Evolutionary conservation across 2,113 vertebrate species (phyloP).

Genomic region (Xenopus borealis): DNA sequence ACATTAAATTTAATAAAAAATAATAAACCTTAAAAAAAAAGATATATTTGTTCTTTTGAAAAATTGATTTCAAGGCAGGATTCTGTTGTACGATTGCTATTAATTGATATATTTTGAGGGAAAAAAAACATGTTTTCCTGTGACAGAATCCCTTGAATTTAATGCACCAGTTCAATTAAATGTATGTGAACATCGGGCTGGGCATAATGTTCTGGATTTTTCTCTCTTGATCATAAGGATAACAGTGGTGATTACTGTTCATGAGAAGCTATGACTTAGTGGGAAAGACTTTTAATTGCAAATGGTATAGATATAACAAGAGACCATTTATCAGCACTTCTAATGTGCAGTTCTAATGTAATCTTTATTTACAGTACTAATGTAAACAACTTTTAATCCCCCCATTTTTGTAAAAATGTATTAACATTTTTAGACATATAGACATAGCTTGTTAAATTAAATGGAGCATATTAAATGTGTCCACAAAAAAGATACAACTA

Average conservation of each 20-base stretch:
- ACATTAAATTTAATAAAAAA: too few species aligned
- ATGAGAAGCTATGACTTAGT: constrained; percentile 41
- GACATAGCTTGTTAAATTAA: too few species aligned
- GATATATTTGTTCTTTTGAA: too few species aligned
- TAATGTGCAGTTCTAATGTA: constrained; percentile 20
- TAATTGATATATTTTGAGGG: too few species aligned
- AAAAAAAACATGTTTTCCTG: too few species aligned
- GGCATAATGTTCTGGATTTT: not conserved
- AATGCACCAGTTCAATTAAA: too few species aligned
- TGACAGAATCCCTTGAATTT: too few species aligned
- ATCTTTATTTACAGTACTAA: constrained; percentile 33
- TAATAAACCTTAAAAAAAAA: too few species aligned
- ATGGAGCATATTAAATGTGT: not conserved
- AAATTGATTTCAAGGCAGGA: too few species aligned
- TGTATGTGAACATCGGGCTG: too few species aligned
- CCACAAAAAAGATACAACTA: not conserved
- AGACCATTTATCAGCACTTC: constrained; percentile 27
- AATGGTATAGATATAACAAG: constrained; percentile 41
- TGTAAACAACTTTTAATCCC: constrained; percentile 12
- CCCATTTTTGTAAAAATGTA: not conserved
- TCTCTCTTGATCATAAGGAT: not conserved
- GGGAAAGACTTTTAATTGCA: constrained; percentile 37
- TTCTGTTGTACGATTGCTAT: too few species aligned
- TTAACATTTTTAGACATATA: not conserved
- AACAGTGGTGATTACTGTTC: constrained; percentile 29